A percentile compares a stretch with the other conserved stretches of the same genome.
Evolutionary conservation across 2,797 vertebrate species (phyloP).

Genomic region (Hippopotamyrus pictus): DNA sequence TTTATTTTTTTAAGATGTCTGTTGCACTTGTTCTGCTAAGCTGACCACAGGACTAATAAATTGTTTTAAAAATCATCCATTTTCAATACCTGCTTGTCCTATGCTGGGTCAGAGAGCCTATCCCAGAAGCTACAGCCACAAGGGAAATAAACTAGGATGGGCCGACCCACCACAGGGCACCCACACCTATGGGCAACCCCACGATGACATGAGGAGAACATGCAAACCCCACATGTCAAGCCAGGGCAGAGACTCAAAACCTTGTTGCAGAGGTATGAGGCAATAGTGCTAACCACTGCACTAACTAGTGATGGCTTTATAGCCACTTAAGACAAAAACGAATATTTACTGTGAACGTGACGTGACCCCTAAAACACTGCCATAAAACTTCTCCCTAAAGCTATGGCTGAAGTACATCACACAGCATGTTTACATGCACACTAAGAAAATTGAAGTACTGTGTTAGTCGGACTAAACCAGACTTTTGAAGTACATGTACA

Average conservation of each 20-base stretch:
- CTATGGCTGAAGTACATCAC: neutral
- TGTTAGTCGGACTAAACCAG: neutral
- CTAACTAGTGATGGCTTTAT: neutral
- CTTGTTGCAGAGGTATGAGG: neutral
- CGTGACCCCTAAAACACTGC: neutral
- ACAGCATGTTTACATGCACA: neutral
- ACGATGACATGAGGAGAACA: neutral
- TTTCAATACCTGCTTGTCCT: neutral
- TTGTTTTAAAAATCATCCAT: neutral
- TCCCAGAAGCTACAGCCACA: neutral
- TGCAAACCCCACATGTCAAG: neutral
- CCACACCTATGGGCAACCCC: neutral
- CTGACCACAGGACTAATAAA: neutral
- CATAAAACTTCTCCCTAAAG: neutral
- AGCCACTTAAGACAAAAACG: neutral
- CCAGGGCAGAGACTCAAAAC: neutral
- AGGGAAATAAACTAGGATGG: neutral
- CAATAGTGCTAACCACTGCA: neutral
- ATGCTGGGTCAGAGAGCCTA: neutral
- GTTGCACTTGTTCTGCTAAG: neutral
- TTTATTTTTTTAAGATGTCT: neutral
- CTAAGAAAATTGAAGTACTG: neutral
- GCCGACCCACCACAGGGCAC: neutral
- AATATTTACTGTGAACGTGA: neutral
- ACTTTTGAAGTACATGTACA: neutral